Conservation (phyloP, 1,140 invertebrate species). For the Pollicipes pollicipes region DNA sequence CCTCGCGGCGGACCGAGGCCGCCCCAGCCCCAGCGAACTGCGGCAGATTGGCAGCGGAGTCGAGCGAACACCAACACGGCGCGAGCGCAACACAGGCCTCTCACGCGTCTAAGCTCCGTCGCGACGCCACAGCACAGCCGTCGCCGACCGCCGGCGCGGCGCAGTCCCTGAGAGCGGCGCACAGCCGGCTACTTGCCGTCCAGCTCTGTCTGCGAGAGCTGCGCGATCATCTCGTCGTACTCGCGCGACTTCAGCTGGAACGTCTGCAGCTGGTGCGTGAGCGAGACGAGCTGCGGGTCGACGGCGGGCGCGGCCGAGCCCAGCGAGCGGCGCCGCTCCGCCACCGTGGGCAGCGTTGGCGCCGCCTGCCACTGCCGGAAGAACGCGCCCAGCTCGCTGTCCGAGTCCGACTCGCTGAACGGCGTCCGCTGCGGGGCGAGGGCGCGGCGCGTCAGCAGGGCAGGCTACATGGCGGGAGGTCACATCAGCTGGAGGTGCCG, state of each 20-base stretch:
- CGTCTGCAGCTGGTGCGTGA: slow-evolving; percentile 48
- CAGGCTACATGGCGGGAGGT: too few relatives aligned
- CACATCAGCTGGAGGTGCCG: too few relatives aligned
- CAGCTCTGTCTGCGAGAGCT: background rate
- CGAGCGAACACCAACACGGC: too few relatives aligned
- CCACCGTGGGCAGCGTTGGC: slow-evolving; percentile 24
- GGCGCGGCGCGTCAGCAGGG: too few relatives aligned
- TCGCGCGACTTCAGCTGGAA: slow-evolving; percentile 53
- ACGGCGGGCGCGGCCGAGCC: slow-evolving; percentile 26
- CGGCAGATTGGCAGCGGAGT: too few relatives aligned
- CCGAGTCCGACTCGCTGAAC: slow-evolving; percentile 32
- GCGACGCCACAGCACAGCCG: too few relatives aligned
- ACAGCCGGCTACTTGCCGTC: background rate
- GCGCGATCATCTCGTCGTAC: slow-evolving; percentile 41
- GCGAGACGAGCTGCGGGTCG: slow-evolving; percentile 39
- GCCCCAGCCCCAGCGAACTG: too few relatives aligned
- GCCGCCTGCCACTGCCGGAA: slow-evolving; percentile 59
- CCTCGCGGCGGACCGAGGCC: too few relatives aligned
- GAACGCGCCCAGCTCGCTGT: slow-evolving; percentile 51
- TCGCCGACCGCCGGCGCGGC: too few relatives aligned
- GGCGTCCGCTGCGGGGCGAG: slow-evolving; percentile 33
- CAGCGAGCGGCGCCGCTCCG: slow-evolving; percentile 22
- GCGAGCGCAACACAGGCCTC: too few relatives aligned
- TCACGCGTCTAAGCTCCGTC: too few relatives aligned
- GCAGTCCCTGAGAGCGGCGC: too few relatives aligned